Percentiles rank a stretch among this genome's conserved stretches.
Conservation (phyloP, 2,888 invertebrate genomes). For the Minunthozetes semirufus region DNA sequence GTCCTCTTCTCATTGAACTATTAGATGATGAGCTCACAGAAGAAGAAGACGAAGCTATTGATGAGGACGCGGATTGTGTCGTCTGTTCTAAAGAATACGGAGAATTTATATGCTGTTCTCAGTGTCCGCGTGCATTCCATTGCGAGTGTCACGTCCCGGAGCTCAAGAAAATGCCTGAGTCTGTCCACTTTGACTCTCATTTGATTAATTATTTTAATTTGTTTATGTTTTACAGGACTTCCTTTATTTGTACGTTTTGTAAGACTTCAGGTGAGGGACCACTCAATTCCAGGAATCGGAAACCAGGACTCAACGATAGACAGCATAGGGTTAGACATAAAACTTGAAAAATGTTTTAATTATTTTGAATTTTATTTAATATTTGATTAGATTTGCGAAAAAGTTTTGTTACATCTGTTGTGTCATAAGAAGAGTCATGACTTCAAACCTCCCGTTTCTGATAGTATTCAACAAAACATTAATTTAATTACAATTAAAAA, state of each 20-base stretch:
- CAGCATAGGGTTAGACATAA: conserved; percentile 15
- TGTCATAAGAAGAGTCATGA: not conserved
- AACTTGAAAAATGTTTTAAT: too few species aligned
- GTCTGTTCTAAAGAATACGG: conserved; percentile 60
- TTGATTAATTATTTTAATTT: not conserved
- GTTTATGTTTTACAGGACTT: not conserved
- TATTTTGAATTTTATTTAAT: too few species aligned
- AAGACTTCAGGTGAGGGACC: not conserved
- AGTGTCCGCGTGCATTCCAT: conserved; percentile 62
- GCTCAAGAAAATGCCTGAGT: conserved; percentile 8
- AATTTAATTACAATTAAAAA: not conserved
- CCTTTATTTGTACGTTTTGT: conserved; percentile 24
- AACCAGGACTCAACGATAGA: not conserved
- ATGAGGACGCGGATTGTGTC: conserved; percentile 51
- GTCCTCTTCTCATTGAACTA: too few species aligned
- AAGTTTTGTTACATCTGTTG: not conserved
- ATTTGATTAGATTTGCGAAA: conserved; percentile 13
- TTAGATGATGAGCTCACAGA: conserved; percentile 31
- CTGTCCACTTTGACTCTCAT: not conserved
- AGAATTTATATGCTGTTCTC: conserved; percentile 58
- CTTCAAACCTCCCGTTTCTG: not conserved
- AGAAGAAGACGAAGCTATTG: conserved; percentile 5
- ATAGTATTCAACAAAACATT: not conserved
- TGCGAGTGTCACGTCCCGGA: conserved; percentile 56
- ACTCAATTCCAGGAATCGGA: not conserved